These are phyloP conservation scores for Poecilia velifera DNA, from an alignment of 2,797 vertebrate species.

Conservation along the genomic window DNA sequence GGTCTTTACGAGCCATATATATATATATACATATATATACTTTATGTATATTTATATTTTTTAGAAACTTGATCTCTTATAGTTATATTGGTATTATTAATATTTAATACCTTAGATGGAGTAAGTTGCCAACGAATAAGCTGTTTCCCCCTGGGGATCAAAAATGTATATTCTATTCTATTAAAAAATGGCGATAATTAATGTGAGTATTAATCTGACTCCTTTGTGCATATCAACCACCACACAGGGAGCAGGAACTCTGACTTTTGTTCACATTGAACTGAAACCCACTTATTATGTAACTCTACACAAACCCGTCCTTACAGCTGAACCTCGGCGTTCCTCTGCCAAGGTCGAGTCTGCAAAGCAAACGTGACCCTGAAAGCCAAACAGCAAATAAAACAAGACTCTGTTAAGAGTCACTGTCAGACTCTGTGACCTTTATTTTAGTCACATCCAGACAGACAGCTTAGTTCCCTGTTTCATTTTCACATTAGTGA, in stretches of 20 bases:
- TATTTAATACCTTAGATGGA: no score
- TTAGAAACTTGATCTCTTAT: no score
- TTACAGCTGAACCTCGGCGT: not conserved
- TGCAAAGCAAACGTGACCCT: not conserved
- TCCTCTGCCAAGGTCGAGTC: not conserved
- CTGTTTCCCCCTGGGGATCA: no score
- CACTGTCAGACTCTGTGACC: not conserved
- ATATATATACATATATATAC: no score
- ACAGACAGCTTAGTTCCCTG: not conserved
- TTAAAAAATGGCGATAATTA: not conserved
- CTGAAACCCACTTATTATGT: not conserved
- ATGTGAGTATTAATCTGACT: not conserved
- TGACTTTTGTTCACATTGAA: not conserved
- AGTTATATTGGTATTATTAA: no score
- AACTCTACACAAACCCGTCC: not conserved
- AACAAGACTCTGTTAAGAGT: not conserved
- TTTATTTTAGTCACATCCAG: not conserved
- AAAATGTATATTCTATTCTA: no score
- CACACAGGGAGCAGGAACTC: not conserved
- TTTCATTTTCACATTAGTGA: not conserved
- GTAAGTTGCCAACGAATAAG: no score
- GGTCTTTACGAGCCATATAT: no score
- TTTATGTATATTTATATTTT: no score
- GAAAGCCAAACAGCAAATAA: not conserved
- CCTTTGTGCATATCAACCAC: not conserved